Percentiles rank a stretch among this genome's conserved stretches.
phyloP scores from a whole-genome alignment of 2,113 vertebrate genomes.

The Chinchilla lanigera region DNA sequence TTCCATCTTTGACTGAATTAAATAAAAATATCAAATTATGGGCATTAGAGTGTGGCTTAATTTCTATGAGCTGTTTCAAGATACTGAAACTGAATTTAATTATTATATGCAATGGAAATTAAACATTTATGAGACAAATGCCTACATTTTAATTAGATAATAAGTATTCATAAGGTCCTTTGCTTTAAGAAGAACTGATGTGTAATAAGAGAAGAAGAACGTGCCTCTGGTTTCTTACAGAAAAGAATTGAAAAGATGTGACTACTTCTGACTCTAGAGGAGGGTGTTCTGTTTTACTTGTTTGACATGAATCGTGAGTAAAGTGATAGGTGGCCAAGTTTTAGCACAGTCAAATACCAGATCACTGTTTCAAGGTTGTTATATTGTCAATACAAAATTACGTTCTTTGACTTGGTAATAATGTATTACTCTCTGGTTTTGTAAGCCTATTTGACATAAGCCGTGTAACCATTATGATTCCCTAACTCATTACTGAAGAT shows the following conservation, averaged over 20 bases:
- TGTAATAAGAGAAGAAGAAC: constrained; percentile 22
- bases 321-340: not conserved
- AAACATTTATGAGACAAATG: constrained; percentile 71
- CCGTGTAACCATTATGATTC: not conserved
- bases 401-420: not conserved
- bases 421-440: not conserved
- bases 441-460: not conserved
- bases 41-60: constrained; percentile 56
- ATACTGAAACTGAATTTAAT: constrained; percentile 65
- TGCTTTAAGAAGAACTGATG: constrained; percentile 65
- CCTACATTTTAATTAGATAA: constrained; percentile 70
- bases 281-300: constrained; percentile 26
- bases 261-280: not conserved
- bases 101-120: constrained; percentile 62
- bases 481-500: constrained; percentile 38
- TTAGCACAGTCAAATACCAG: constrained; percentile 23
- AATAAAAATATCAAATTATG: constrained; percentile 69
- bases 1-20: constrained; percentile 50
- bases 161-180: constrained; percentile 65
- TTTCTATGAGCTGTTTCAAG: constrained; percentile 68
- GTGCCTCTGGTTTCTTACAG: not conserved
- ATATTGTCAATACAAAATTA: not conserved
- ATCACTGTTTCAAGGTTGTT: constrained; percentile 25
- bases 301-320: not conserved
- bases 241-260: not conserved